phyloP scores from a whole-genome alignment of 2,888 invertebrate genomes.

The Auanema sp. region DNA sequence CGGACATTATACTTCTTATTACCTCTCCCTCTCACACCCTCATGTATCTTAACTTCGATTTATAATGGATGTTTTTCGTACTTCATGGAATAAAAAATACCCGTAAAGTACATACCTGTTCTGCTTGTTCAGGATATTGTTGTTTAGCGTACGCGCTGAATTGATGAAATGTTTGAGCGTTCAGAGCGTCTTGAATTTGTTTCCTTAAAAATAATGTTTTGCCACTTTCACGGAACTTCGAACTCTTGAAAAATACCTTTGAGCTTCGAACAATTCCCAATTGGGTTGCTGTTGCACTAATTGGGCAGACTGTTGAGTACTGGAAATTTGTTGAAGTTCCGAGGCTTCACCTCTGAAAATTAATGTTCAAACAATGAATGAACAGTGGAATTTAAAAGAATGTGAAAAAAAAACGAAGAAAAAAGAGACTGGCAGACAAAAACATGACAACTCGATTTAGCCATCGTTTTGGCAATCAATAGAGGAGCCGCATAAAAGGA shows the following conservation, averaged over 20 bases:
- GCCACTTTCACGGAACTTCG: not conserved
- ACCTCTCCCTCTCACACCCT: not conserved
- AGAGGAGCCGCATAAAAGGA: not conserved
- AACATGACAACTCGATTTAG: not conserved
- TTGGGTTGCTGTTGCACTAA: constrained; percentile 26
- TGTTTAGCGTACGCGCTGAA: constrained; percentile 90
- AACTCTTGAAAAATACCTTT: constrained; percentile 23
- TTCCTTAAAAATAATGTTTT: constrained; percentile 43
- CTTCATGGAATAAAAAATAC: not conserved
- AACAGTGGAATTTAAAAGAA: constrained; percentile 1
- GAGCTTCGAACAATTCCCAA: constrained; percentile 44
- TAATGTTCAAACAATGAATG: not conserved
- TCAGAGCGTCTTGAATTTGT: constrained; percentile 91
- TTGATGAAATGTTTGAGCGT: constrained; percentile 80
- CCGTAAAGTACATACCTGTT: constrained; percentile 67
- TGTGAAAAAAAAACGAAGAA: not conserved
- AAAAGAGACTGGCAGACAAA: not conserved
- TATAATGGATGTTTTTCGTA: not conserved
- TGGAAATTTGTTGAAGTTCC: constrained; percentile 30
- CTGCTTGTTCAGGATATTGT: constrained; percentile 74
- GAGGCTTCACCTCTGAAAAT: constrained; percentile 27
- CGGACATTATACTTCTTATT: not conserved
- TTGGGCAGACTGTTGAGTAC: constrained; percentile 4
- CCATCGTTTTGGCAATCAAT: not conserved
- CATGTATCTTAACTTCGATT: not conserved